These are phyloP conservation scores for Chloroceryle amazona DNA, from an alignment of 2,797 vertebrate genomes.

Conservation along the genomic window DNA sequence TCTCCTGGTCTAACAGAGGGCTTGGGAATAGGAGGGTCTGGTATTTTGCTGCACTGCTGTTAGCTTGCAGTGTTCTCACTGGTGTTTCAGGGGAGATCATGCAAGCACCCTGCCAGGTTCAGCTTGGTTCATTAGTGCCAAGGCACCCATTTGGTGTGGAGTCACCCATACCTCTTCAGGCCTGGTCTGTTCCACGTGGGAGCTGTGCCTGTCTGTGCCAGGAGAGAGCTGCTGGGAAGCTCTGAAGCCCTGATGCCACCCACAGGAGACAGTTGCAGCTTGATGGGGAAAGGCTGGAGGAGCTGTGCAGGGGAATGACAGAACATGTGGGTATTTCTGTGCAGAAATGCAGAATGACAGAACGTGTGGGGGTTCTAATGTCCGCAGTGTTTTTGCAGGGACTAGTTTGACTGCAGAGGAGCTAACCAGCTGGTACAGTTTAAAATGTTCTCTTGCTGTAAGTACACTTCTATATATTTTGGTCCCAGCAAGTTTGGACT, in stretches of 20 bases:
- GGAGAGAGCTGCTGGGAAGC: background rate
- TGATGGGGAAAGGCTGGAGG: background rate
- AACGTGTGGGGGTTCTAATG: background rate
- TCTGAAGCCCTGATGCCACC: background rate
- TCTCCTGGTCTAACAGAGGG: background rate
- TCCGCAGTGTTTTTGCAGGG: background rate
- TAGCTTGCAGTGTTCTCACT: accelerated
- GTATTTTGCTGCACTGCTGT: background rate
- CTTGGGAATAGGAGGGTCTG: background rate
- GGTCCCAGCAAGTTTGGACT: background rate
- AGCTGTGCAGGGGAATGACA: background rate
- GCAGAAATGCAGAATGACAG: background rate
- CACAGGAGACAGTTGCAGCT: background rate
- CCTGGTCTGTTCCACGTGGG: accelerated
- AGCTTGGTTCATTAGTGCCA: background rate
- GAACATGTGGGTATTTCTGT: background rate
- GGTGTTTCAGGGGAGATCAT: background rate
- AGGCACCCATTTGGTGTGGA: background rate
- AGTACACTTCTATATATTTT: background rate
- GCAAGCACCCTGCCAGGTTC: background rate
- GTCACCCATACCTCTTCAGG: background rate
- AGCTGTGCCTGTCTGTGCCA: accelerated
- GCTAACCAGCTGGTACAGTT: background rate
- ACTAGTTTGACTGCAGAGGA: background rate
- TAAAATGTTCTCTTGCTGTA: background rate